phyloP scores from a whole-genome alignment of 2,888 invertebrate species.

The Agapostemon virescens region DNA sequence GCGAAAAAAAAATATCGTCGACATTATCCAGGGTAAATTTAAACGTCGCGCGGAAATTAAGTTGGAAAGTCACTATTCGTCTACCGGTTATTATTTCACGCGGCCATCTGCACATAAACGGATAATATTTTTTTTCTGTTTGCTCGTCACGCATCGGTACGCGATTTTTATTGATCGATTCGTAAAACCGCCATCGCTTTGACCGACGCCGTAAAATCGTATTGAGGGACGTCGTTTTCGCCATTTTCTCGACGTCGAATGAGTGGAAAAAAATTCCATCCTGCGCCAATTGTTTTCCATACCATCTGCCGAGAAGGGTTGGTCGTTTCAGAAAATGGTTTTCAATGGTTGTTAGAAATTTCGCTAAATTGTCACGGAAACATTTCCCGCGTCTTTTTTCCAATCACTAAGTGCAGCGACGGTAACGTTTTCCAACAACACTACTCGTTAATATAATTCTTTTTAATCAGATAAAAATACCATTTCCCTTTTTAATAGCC shows the following conservation, averaged over 20 bases:
- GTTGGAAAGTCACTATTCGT: background rate
- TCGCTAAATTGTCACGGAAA: background rate
- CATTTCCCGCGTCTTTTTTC: background rate
- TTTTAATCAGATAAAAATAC: too few relatives aligned
- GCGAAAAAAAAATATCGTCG: background rate
- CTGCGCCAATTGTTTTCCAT: constrained; percentile 46
- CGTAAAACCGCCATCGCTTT: constrained; percentile 36
- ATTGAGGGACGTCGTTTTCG: constrained; percentile 43
- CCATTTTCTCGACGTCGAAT: constrained; percentile 42
- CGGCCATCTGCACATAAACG: constrained; percentile 40
- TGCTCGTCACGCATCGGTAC: constrained; percentile 39
- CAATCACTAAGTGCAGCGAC: background rate
- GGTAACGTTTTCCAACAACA: background rate
- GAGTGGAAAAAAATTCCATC: constrained; percentile 39
- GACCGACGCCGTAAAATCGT: constrained; percentile 51
- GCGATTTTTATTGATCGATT: constrained; percentile 52
- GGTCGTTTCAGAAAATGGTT: constrained; percentile 46
- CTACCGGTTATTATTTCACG: constrained; percentile 32
- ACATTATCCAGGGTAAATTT: background rate
- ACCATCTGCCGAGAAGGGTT: background rate
- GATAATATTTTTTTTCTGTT: constrained; percentile 54
- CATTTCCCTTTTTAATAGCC: too few relatives aligned
- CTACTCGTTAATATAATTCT: too few relatives aligned
- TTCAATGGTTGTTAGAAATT: background rate
- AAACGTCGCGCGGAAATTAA: constrained; percentile 4